Evolutionary conservation across 37 sponge, comb jelly and placozoan genomes (phyloP), one percentile per base, ranked within the genome.

Genomic region (Tethya wilhelma): DNA sequence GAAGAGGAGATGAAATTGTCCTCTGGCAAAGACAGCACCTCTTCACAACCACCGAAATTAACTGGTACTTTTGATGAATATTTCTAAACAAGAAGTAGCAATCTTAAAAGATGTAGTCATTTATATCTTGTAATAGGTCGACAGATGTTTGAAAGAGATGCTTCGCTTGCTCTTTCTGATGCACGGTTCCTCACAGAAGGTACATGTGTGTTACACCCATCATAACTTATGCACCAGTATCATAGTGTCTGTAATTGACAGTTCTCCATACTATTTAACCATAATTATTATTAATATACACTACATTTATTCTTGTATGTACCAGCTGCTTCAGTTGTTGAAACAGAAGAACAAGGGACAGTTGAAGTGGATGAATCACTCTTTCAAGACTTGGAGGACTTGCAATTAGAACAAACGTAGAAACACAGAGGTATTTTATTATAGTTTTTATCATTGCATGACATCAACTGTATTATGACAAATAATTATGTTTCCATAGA

Each of bases 71-170:
- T 36, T 7, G 6, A 8, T 37, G 9, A 11, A 67, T 23, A 23
- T 67, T 19, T 49, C 53, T 14, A 19, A 14, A 14, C 9, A 49
- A 19, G n/a, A n/a, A n/a, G n/a, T n/a, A n/a, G n/a, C n/a, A n/a
- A n/a, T n/a, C 25, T 60, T 6, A 60, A 8, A 26, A 22, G 62
- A 60, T 60, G 12, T 23, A 20, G 17, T 8, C 25, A 6, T 9
- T 67, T 67, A 8, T 38, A 36, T 37, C 8, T 7, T 44, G 1
- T 30, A 56, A 2, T 74, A 86, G 94, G 94, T 26, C 86, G 82
- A 65, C 78, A 87, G 73, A 79, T 94, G 90, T 94, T 94, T 87
- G 94, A 94, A 64, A 82, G 71, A 53, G 94, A 94, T 80, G 77
- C 90, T n/a, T 84, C 90, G 23, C 83, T 94, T 4, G 80, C 87